Base-by-base conservation (phyloP, 2,888 invertebrate species). In the Smittia aterrima region DNA sequence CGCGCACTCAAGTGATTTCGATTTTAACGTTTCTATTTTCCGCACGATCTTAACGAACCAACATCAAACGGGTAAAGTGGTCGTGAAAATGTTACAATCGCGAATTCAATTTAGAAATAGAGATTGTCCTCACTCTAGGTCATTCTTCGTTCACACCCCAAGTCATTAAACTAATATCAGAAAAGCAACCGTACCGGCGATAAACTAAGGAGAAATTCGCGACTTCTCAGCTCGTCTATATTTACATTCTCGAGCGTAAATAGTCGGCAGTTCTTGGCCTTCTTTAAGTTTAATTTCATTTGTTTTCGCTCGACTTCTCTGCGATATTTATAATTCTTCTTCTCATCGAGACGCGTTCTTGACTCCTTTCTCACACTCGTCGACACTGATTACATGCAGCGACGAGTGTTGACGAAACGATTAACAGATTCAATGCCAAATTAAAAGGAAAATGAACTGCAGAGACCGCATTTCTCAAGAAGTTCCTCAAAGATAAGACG, bases 201-300 rank as follows among this genome's bases (percentile, higher is more conserved):
- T n/a, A n/a, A n/a, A n/a, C n/a, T n/a, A n/a, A n/a, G n/a, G n/a
- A n/a, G n/a, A n/a, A n/a, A n/a, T n/a, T n/a, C 16, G 16, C 7
- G 47, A 47, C 13, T 13, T 38, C 13, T 47, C 47, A 13, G 3
- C 47, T 47, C 47, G 16, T 16, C 47, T 47, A 47, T 47, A 47
- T 47, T 47, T 47, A 47, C 47, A 38, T n/a, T 47, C 47, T 47
- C 47, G 16, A 47, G 47, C 13, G 4, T 47, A 47, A 58, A 22
- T 22, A 58, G 24, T 58, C 58, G 20, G 13, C 20, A 58, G 58
- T 22, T 58, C 24, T 58, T 22, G 58, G 24, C 58, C 58, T 18
- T 58, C 58, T 58, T 58, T 18, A 22, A 58, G 58, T 58, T 58
- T 58, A 58, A 58, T 58, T 58, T 22, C 13, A 18, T 58, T 18